Conservation (phyloP, 2,113 vertebrate species). For the Sapayoa aenigma region DNA sequence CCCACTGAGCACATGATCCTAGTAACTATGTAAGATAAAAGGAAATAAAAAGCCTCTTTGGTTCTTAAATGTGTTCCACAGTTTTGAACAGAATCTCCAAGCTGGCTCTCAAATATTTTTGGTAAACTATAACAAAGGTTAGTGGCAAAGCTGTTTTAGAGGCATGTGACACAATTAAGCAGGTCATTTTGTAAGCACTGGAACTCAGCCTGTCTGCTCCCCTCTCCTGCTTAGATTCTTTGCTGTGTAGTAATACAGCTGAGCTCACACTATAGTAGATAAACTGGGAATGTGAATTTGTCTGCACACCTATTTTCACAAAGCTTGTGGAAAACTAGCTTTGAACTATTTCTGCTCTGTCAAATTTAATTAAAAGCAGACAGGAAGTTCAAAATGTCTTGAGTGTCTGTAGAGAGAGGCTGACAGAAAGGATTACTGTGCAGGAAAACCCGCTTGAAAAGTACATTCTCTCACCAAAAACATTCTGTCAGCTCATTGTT, state of each 20-base stretch:
- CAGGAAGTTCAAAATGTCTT: not conserved
- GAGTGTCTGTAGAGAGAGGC: not conserved
- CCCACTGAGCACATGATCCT: rapidly evolving
- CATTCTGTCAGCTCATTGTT: not conserved
- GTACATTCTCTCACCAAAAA: not conserved
- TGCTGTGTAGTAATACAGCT: not conserved
- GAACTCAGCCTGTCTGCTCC: not conserved
- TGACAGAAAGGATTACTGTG: constrained; percentile 30
- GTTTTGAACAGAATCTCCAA: not conserved
- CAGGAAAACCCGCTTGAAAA: not conserved
- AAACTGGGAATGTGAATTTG: not conserved
- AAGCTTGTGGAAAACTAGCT: not conserved
- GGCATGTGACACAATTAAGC: constrained; percentile 8
- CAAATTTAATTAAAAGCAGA: not conserved
- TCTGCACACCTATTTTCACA: not conserved
- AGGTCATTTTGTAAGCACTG: not conserved
- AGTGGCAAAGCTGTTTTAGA: not conserved
- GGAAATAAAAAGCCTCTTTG: not conserved
- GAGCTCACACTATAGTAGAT: not conserved
- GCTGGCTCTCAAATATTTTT: not conserved
- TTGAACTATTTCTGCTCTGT: constrained; percentile 26
- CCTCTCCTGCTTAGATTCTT: not conserved
- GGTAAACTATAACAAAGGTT: constrained; percentile 49
- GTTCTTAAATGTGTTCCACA: not conserved
- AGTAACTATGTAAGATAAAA: not conserved